Evolutionary conservation across 2,113 vertebrate species (phyloP).

Genomic region (Syngnathus floridae): DNA sequence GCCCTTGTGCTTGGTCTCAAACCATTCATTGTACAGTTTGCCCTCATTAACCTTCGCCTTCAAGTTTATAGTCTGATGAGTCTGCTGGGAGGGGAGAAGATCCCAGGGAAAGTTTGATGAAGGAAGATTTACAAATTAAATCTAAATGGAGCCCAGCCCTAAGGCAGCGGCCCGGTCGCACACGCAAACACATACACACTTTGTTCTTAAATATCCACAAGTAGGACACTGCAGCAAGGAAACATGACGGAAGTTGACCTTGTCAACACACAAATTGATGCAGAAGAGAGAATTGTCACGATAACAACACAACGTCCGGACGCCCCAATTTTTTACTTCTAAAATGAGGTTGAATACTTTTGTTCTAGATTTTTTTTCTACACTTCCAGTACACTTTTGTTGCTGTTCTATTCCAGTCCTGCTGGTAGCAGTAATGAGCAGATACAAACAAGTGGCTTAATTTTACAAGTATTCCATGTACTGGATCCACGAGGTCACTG

Average conservation of each 20-base stretch:
- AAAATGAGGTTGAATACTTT: not conserved
- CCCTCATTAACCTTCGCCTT: constrained; percentile 8
- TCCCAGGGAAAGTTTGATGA: constrained; percentile 13
- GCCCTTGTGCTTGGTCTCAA: constrained; percentile 6
- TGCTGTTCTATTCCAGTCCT: not conserved
- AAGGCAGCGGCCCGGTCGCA: not conserved
- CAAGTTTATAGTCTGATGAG: not conserved
- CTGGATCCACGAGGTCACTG: not conserved
- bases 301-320: not conserved
- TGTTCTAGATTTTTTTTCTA: not conserved
- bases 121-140: constrained; percentile 19
- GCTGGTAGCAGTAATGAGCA: not conserved
- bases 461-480: not conserved
- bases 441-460: not conserved
- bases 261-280: not conserved
- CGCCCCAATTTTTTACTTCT: not conserved
- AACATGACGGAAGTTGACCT: not conserved
- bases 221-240: constrained; percentile 4
- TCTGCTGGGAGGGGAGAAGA: constrained; percentile 8
- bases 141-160: constrained; percentile 1
- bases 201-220: constrained; percentile 15
- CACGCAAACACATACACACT: not conserved
- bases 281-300: not conserved
- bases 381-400: not conserved
- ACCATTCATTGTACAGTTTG: not conserved